Base-by-base conservation (phyloP, 2,113 vertebrate species). In the Echinops telfairi region DNA sequence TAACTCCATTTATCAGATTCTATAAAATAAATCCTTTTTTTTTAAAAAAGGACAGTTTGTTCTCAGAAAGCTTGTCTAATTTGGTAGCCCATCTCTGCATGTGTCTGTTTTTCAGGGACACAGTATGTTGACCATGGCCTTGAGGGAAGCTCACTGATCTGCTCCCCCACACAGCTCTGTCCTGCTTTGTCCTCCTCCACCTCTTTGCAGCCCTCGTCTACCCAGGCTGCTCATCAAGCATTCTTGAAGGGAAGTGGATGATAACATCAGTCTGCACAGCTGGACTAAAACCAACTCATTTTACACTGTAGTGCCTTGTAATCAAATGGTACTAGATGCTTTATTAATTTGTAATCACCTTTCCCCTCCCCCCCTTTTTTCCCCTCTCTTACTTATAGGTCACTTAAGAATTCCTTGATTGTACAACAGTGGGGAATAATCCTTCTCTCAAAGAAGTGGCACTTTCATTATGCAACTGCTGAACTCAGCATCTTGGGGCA, bases 251-350 rank as follows among this genome's bases (percentile, higher is more conserved):
- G 84, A 91, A 86, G 91, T 20, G 77, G 90, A 95, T 95, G 95
- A 91, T 91, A 47, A 87, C 60, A 96, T 95, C 92, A 83, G 89
- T 94, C 14, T 10, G 71, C 92, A 95, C 92, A 95, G 95, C 90
- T 96, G 93, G 93, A 93, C 86, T 96, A 95, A 95, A 96, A 96
- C 94, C 94, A 95, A 94, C 95, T 96, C 90, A 96, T 97, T 96
- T 96, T 92, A 96, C 91, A 95, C 94, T 89, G 89, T 86, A 91
- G 81, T 96, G 73, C 62, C 84, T 79, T 40, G 82, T 95, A 96
- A 95, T 96, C 95, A 97, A 96, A 89, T 14, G 68, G 87, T 64
- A 68, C 88, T 88, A 47, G 78, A 93, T 87, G 93, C 93, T 91
- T 96, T 97, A 95, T 96, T 94, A 96, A 96, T 95, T 94, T 94